phyloP scores from a whole-genome alignment of 2,113 vertebrate species.

The Capra hircus region DNA sequence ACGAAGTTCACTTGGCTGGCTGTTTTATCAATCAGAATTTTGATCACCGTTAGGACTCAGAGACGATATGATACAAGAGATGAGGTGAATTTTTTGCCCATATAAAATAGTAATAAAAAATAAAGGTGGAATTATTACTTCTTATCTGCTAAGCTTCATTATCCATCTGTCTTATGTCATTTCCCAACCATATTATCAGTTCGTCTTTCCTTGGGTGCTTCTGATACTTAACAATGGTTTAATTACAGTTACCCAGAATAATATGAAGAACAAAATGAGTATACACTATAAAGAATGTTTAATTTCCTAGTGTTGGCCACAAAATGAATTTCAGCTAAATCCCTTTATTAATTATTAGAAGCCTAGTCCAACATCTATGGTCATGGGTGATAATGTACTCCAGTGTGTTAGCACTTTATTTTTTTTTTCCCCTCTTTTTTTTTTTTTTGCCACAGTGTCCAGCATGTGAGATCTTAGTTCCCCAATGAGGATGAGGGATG shows the following conservation, averaged over 20 bases:
- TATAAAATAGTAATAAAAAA: conserved; percentile 46
- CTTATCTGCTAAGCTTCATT: conserved; percentile 74
- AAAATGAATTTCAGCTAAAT: conserved; percentile 43
- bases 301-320: conserved; percentile 40
- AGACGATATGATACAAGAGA: conserved; percentile 58
- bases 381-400: neutral
- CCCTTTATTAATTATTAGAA: conserved; percentile 13
- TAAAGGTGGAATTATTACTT: conserved; percentile 68
- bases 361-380: neutral
- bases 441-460: neutral
- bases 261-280: conserved; percentile 35
- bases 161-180: conserved; percentile 67
- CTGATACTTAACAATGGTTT: conserved; percentile 67
- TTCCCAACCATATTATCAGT: conserved; percentile 52
- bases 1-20: neutral
- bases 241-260: conserved; percentile 70
- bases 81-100: conserved; percentile 55
- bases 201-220: conserved; percentile 25
- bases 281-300: conserved; percentile 41
- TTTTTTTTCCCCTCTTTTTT: neutral
- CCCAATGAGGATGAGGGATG: neutral
- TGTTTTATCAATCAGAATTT: conserved; percentile 24
- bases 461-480: neutral
- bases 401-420: neutral
- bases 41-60: conserved; percentile 46